Evolutionary conservation across 1,140 invertebrate species (phyloP), one percentile per base, ranked within the genome.

Genomic region (Drosophila lacertosa): DNA sequence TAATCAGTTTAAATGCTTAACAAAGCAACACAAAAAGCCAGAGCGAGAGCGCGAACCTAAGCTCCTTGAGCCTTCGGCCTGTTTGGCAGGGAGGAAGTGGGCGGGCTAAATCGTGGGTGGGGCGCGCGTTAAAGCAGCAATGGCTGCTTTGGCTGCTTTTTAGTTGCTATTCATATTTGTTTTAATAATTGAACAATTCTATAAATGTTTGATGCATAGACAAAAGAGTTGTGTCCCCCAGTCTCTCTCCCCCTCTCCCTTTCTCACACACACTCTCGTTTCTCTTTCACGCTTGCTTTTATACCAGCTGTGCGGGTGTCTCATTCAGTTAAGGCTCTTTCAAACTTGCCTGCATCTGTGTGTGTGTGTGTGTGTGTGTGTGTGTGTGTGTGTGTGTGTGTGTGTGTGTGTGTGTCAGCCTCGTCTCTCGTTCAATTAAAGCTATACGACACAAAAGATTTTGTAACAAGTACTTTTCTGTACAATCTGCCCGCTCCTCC

Each of bases 1-100:
- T 86, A 84, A 84, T 84, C 81, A 86, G 81, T 84, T 84, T 84
- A 84, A 84, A 84, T 84, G 81, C 81, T 84, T 84, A 84, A 84
- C 81, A 84, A 84, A 84, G 77, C 78, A 81, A 77, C 60, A 67
- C 55, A 83, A 44, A 51, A 4, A 26, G 26, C 15, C 2, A 18
- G 45, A 22, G 15, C 0, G 22, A 16, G 29, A 15, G 13, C 16
- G 22, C 33, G 4, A n/a, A 11, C 33, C 1, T 35, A n/a, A 35
- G 29, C 29, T n/a, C 4, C 4, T 35, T 35, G n/a, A 4, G 45
- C 22, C 39, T 13, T 40, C 10, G 10, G 39, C 24, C 24, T 26
- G 24, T 7, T 26, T 7, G 16, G n/a, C 40, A 33, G 29, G n/a
- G 26, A 48, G 51, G 10, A 32, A 15, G 45, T 11, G 47, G 24